Percentiles rank a stretch among this genome's conserved stretches.
phyloP scores from a whole-genome alignment of 2,888 invertebrate genomes.

The Philhelius pedissequus region DNA sequence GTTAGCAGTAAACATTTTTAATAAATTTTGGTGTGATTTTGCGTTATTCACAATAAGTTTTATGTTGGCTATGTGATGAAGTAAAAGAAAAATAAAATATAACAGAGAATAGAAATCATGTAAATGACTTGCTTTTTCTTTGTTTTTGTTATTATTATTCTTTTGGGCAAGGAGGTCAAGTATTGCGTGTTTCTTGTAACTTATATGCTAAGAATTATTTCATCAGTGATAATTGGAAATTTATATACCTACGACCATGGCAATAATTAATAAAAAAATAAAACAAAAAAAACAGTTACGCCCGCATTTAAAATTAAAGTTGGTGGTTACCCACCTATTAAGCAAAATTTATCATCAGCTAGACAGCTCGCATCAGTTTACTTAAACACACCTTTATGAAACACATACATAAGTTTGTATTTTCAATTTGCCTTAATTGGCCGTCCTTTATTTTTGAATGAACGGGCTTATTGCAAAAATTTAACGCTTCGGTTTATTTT shows the following conservation, averaged over 20 bases:
- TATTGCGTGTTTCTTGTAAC: neutral
- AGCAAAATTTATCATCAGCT: too few relatives aligned
- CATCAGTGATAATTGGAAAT: constrained; percentile 12
- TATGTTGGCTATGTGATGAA: neutral
- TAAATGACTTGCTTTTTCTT: neutral
- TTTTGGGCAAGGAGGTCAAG: neutral
- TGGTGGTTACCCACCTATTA: too few relatives aligned
- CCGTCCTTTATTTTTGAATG: too few relatives aligned
- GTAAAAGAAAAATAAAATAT: neutral
- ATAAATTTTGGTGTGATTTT: neutral
- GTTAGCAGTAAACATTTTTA: neutral
- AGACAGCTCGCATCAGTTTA: too few relatives aligned
- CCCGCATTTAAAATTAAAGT: neutral
- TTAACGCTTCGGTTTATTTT: too few relatives aligned
- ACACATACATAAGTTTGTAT: too few relatives aligned
- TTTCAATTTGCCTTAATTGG: too few relatives aligned
- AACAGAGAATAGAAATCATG: neutral
- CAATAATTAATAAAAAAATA: neutral
- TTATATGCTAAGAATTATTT: neutral
- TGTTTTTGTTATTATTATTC: too few relatives aligned
- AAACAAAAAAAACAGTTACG: neutral
- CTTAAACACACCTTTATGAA: too few relatives aligned
- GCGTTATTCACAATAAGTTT: neutral
- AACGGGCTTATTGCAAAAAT: too few relatives aligned
- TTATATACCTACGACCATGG: neutral